phyloP scores from a whole-genome alignment of 2,113 vertebrate species.

The Oenanthe oenanthe region DNA sequence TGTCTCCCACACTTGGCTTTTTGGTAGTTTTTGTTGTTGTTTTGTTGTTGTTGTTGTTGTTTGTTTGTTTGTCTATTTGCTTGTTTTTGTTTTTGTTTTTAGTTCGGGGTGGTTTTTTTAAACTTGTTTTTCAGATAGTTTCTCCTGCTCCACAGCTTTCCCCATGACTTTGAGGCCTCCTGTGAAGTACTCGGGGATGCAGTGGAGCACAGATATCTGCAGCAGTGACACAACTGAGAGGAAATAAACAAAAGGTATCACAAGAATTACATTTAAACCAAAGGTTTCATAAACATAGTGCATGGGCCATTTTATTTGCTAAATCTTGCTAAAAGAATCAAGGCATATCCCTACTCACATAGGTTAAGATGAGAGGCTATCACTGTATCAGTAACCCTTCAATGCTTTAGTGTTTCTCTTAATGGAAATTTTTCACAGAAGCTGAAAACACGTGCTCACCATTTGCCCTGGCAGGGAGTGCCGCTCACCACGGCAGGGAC shows the following conservation, averaged over 20 bases:
- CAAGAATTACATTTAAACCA: not conserved
- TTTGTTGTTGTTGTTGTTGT: not conserved
- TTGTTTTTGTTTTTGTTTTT: not conserved
- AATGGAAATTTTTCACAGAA: not conserved
- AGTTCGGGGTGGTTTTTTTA: not conserved
- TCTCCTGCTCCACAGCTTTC: not conserved
- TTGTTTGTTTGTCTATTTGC: not conserved
- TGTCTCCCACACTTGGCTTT: not conserved
- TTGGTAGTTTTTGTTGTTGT: not conserved
- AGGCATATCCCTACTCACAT: not conserved
- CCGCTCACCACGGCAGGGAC: not conserved
- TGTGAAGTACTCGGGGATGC: rapidly evolving
- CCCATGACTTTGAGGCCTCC: not conserved
- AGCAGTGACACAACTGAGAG: not conserved
- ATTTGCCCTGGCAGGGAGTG: not conserved
- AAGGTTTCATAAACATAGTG: not conserved
- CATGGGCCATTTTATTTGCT: not conserved
- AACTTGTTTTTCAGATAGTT: not conserved
- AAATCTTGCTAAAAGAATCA: not conserved
- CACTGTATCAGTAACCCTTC: not conserved
- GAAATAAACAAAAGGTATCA: not conserved
- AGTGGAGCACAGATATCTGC: not conserved
- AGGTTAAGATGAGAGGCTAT: not conserved
- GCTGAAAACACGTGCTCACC: rapidly evolving
- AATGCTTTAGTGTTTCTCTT: not conserved